Evolutionary conservation across 2,113 vertebrate genomes (phyloP).

Genomic region (Salvelinus alpinus): DNA sequence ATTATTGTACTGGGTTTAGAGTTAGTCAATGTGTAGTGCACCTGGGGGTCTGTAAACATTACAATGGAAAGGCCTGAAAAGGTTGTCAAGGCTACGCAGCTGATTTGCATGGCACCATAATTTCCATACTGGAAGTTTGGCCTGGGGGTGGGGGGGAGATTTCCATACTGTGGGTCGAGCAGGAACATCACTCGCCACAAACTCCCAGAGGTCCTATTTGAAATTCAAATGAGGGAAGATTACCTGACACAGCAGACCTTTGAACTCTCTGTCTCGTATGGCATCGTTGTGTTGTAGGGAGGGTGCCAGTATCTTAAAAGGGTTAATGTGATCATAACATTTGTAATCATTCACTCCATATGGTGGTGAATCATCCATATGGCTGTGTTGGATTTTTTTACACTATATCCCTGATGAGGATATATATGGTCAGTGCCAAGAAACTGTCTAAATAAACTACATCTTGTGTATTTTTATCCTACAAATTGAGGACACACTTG

Average conservation of each 20-base stretch:
- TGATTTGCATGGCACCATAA: conserved; percentile 89
- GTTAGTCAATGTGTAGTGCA: conserved; percentile 19
- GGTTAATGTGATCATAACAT: neutral
- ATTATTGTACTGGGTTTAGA: conserved; percentile 17
- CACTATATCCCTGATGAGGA: no score
- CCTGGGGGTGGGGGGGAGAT: conserved; percentile 73
- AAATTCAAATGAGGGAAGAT: conserved; percentile 88
- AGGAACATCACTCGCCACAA: conserved; percentile 68
- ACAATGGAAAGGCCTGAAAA: conserved; percentile 51
- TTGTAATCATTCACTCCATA: neutral
- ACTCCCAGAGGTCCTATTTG: conserved; percentile 81
- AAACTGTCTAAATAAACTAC: neutral
- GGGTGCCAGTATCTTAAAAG: neutral
- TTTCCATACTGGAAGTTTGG: conserved; percentile 93
- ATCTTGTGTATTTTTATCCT: no score
- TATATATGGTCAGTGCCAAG: no score
- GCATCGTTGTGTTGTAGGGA: neutral
- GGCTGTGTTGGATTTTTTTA: neutral
- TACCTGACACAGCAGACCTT: conserved; percentile 58
- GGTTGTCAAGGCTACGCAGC: conserved; percentile 74
- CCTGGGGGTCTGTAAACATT: conserved; percentile 51
- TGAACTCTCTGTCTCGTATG: conserved; percentile 31
- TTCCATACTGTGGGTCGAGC: conserved; percentile 85
- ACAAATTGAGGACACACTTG: no score
- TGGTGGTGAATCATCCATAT: neutral